These are phyloP conservation scores for Anaspis maculata DNA, from an alignment of 2,888 invertebrate species.

Conservation along the genomic window DNA sequence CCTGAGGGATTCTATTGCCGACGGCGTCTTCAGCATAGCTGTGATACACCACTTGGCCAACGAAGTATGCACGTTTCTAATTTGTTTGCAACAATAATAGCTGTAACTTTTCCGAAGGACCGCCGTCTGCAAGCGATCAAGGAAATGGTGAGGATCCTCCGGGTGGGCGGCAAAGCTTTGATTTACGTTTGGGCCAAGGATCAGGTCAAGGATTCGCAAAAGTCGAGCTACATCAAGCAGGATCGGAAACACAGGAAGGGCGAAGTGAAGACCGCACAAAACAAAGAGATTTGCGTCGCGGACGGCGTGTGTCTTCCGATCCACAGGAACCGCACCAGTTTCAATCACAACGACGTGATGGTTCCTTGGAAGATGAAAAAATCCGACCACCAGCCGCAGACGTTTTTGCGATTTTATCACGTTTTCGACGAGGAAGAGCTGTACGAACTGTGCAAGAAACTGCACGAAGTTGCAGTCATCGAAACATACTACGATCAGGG, in stretches of 20 bases:
- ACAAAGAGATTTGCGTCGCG: slow-evolving; percentile 23
- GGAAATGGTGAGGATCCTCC: slow-evolving; percentile 69
- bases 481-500: slow-evolving; percentile 89
- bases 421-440: slow-evolving; percentile 84
- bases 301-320: slow-evolving; percentile 54
- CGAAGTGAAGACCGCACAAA: slow-evolving; percentile 23
- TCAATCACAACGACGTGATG: slow-evolving; percentile 80
- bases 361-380: slow-evolving; percentile 88
- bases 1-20: slow-evolving; percentile 57
- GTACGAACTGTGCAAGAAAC: slow-evolving; percentile 52
- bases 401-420: slow-evolving; percentile 83
- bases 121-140: slow-evolving; percentile 65
- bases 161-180: slow-evolving; percentile 65
- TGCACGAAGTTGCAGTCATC: slow-evolving; percentile 49
- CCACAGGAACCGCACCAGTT: slow-evolving; percentile 86
- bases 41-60: slow-evolving; percentile 94
- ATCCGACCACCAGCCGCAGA: slow-evolving; percentile 40
- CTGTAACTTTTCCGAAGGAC: slow-evolving; percentile 43
- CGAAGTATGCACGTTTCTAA: slow-evolving; percentile 40
- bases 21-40: slow-evolving; percentile 87
- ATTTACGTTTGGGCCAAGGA: slow-evolving; percentile 97
- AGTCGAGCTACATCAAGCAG: slow-evolving; percentile 64
- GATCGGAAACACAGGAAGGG: slow-evolving; percentile 45
- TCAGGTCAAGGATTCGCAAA: slow-evolving; percentile 58
- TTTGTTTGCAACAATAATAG: slow-evolving; percentile 1